Conservation (phyloP, 2,888 invertebrate genomes). For the Griposia aprilina region DNA sequence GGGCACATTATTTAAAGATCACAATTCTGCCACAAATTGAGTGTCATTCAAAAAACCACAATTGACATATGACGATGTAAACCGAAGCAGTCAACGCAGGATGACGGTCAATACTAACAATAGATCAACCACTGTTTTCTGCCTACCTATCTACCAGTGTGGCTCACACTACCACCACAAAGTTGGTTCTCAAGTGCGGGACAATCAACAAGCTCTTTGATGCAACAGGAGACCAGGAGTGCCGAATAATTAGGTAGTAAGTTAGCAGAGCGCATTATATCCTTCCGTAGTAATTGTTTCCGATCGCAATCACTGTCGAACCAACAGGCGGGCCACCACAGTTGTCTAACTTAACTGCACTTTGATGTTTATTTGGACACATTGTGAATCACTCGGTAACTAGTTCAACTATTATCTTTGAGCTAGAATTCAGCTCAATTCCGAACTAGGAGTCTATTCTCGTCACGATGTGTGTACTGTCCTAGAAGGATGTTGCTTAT, state of each 20-base stretch:
- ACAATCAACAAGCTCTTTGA: slow-evolving; percentile 23
- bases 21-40: background rate
- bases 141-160: background rate
- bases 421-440: slow-evolving; percentile 3
- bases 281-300: slow-evolving; percentile 55
- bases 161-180: slow-evolving; percentile 7
- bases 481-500: background rate
- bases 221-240: slow-evolving; percentile 40
- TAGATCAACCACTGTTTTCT: slow-evolving; percentile 5
- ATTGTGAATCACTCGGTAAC: slow-evolving; percentile 20
- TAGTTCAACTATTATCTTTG: slow-evolving; percentile 12
- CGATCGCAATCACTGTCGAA: slow-evolving; percentile 52
- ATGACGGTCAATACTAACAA: slow-evolving; percentile 1
- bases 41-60: slow-evolving; percentile 15
- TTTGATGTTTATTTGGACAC: slow-evolving; percentile 40
- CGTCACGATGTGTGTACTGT: background rate
- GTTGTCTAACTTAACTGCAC: slow-evolving; percentile 37
- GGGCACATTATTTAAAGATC: background rate
- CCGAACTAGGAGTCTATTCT: background rate
- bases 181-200: background rate
- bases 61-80: background rate
- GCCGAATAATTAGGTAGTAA: slow-evolving; percentile 35
- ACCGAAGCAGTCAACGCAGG: background rate
- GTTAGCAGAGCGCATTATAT: slow-evolving; percentile 35
- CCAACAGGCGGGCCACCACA: slow-evolving; percentile 36